Evolutionary conservation across 2,113 vertebrate species (phyloP).

Genomic region (Narcine bancroftii): DNA sequence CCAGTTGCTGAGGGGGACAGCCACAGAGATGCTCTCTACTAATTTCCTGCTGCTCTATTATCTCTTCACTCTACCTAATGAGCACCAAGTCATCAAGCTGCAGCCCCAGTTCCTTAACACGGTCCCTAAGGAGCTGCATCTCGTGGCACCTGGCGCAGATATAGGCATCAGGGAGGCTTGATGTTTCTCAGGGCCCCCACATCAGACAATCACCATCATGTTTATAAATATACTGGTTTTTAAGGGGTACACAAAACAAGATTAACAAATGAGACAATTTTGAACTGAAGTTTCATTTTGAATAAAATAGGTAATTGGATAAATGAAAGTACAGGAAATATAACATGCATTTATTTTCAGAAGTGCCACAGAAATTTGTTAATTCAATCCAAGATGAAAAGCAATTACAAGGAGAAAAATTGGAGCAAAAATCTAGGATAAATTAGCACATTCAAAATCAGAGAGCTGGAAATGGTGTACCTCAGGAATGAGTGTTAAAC

Average conservation of each 20-base stretch:
- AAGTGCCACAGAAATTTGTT: neutral
- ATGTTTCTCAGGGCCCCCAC: too few species aligned
- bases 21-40: too few species aligned
- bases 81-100: too few species aligned
- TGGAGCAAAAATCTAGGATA: neutral
- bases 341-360: neutral
- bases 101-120: too few species aligned
- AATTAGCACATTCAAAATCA: neutral
- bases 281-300: neutral
- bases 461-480: neutral
- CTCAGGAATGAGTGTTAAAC: neutral
- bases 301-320: neutral
- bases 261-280: neutral
- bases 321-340: neutral
- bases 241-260: neutral
- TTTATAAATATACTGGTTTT: neutral
- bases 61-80: too few species aligned
- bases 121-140: too few species aligned
- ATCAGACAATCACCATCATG: too few species aligned
- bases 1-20: too few species aligned
- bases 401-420: neutral
- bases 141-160: too few species aligned
- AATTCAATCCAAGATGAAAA: neutral
- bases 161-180: too few species aligned
- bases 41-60: too few species aligned